phyloP scores from a whole-genome alignment of 2,113 vertebrate genomes.

The Heterotis niloticus region DNA sequence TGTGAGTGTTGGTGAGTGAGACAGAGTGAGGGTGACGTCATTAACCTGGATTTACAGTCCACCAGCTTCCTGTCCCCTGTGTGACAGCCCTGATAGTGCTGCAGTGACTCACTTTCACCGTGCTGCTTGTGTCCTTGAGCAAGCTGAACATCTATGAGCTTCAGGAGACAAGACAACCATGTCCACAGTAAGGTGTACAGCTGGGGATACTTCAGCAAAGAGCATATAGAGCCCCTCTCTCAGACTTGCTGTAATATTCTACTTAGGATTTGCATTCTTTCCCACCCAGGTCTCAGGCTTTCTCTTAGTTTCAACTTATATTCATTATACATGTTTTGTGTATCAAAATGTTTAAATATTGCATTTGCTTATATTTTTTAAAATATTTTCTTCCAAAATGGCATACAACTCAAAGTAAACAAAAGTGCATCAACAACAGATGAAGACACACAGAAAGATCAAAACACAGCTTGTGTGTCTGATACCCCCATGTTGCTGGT shows the following conservation, averaged over 20 bases:
- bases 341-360: background rate
- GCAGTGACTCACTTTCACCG: conserved; percentile 11
- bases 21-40: conserved; percentile 1
- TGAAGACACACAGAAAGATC: too few relatives aligned
- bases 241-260: background rate
- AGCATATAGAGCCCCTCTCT: background rate
- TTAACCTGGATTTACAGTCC: conserved; percentile 30
- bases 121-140: conserved; percentile 24
- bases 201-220: background rate
- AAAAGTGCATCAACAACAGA: too few relatives aligned
- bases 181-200: background rate
- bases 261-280: background rate
- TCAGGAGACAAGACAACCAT: background rate
- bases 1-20: background rate
- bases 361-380: background rate
- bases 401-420: too few relatives aligned
- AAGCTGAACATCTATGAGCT: background rate
- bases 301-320: background rate
- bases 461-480: too few relatives aligned
- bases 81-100: conserved; percentile 30
- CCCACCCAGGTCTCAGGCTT: background rate
- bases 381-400: too few relatives aligned
- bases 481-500: too few relatives aligned
- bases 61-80: conserved; percentile 26
- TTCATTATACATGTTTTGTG: too few relatives aligned